Conservation (phyloP, 2,888 invertebrate genomes). For the Argyra leucocephala region DNA sequence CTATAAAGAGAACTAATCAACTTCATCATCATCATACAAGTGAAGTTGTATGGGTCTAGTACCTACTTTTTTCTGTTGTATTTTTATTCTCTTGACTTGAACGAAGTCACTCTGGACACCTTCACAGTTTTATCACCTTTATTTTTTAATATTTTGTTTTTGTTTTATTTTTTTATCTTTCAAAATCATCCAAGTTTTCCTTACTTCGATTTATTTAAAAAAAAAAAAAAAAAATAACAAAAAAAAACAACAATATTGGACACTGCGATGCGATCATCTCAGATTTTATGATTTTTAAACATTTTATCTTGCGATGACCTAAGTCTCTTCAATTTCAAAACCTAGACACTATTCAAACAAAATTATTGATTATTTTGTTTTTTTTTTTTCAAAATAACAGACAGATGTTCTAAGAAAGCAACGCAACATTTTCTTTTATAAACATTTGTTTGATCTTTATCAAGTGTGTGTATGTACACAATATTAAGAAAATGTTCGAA, state of each 20-base stretch:
- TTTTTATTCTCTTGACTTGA: background rate
- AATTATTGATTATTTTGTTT: slow-evolving; percentile 4
- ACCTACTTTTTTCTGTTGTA: background rate
- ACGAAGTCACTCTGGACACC: background rate
- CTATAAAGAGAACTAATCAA: too few relatives aligned
- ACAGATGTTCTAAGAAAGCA: background rate
- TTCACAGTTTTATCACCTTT: background rate
- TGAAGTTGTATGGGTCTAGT: too few relatives aligned
- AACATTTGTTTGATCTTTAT: background rate
- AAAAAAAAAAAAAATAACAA: too few relatives aligned
- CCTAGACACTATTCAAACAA: background rate
- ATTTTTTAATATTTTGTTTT: background rate
- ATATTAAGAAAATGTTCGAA: background rate
- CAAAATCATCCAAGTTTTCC: too few relatives aligned
- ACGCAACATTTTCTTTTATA: background rate
- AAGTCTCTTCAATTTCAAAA: background rate
- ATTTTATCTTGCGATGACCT: background rate
- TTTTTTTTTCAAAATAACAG: background rate
- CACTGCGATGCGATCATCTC: background rate
- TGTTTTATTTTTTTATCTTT: too few relatives aligned
- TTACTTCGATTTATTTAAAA: too few relatives aligned
- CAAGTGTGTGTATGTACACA: background rate
- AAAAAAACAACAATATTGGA: too few relatives aligned
- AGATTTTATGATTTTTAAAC: background rate
- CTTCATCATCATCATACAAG: too few relatives aligned